A percentile compares a stretch with the other conserved stretches of the same genome.
Evolutionary conservation across 2,113 vertebrate species (phyloP).

Genomic region (Brachirus orientalis): DNA sequence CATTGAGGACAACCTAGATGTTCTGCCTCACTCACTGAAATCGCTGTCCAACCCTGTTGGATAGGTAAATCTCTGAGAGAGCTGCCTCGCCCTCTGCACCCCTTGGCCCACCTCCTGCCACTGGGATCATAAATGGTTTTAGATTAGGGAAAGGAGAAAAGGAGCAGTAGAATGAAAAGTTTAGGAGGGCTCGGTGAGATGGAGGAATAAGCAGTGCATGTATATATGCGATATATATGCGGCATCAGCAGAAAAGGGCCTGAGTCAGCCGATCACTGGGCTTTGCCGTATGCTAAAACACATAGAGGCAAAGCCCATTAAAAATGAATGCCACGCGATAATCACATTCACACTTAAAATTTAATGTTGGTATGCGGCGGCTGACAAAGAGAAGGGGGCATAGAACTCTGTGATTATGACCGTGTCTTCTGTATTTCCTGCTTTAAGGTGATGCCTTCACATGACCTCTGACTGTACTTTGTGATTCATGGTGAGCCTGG

Average conservation of each 20-base stretch:
- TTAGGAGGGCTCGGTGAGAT: conserved; percentile 50
- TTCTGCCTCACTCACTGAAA: conserved; percentile 33
- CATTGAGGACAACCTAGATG: conserved; percentile 42
- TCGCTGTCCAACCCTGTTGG: conserved; percentile 49
- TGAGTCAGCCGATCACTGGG: conserved; percentile 80
- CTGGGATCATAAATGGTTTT: conserved; percentile 65
- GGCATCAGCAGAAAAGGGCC: conserved; percentile 81
- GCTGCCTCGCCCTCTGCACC: conserved; percentile 54
- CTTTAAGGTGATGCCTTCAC: conserved; percentile 50
- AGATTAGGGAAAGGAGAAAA: conserved; percentile 54
- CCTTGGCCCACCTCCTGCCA: conserved; percentile 52
- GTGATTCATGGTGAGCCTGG: conserved; percentile 44
- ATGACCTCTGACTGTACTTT: conserved; percentile 43
- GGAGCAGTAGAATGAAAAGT: conserved; percentile 50
- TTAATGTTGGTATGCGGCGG: conserved; percentile 78
- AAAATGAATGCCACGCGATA: conserved; percentile 86
- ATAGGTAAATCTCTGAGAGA: conserved; percentile 56
- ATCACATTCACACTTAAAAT: conserved; percentile 88
- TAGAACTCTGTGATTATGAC: conserved; percentile 71
- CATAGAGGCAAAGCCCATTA: conserved; percentile 85
- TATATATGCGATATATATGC: conserved; percentile 83
- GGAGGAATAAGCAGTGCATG: conserved; percentile 80
- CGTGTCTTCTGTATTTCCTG: conserved; percentile 57
- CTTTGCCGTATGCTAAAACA: conserved; percentile 85
- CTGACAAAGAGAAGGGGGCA: conserved; percentile 77